Conservation (phyloP, 2,888 invertebrate species). For the Xestia rhomboidea region DNA sequence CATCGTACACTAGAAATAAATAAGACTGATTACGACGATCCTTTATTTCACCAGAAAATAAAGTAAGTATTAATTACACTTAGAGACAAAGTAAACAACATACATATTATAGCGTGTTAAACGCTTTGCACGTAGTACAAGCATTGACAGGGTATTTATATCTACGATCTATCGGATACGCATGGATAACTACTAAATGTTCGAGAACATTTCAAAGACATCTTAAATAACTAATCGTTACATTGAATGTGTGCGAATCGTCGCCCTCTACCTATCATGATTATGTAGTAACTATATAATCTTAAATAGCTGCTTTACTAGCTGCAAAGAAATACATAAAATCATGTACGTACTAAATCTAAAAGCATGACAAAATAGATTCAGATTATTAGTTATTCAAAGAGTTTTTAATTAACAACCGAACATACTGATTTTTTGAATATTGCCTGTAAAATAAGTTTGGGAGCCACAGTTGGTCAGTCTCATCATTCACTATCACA, state of each 20-base stretch:
- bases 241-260: slow-evolving; percentile 46
- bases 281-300: slow-evolving; percentile 24
- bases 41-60: slow-evolving; percentile 69
- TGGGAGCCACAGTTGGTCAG: slow-evolving; percentile 39
- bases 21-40: slow-evolving; percentile 31
- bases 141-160: slow-evolving; percentile 29
- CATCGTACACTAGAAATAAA: slow-evolving; percentile 34
- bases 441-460: slow-evolving; percentile 20
- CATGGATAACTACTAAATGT: slow-evolving; percentile 21
- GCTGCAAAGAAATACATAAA: slow-evolving; percentile 34
- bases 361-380: slow-evolving; percentile 30
- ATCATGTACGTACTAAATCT: slow-evolving; percentile 25
- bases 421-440: not conserved
- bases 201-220: slow-evolving; percentile 41
- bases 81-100: slow-evolving; percentile 41
- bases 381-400: not conserved
- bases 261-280: slow-evolving; percentile 41
- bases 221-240: slow-evolving; percentile 24
- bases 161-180: slow-evolving; percentile 38
- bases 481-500: slow-evolving; percentile 12
- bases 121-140: slow-evolving; percentile 24
- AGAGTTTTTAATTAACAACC: slow-evolving; percentile 14
- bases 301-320: slow-evolving; percentile 35
- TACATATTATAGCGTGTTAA: slow-evolving; percentile 19
- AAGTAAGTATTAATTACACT: slow-evolving; percentile 61